These are phyloP conservation scores for Onthophagus taurus DNA, from an alignment of 1,140 invertebrate species.

Conservation along the genomic window DNA sequence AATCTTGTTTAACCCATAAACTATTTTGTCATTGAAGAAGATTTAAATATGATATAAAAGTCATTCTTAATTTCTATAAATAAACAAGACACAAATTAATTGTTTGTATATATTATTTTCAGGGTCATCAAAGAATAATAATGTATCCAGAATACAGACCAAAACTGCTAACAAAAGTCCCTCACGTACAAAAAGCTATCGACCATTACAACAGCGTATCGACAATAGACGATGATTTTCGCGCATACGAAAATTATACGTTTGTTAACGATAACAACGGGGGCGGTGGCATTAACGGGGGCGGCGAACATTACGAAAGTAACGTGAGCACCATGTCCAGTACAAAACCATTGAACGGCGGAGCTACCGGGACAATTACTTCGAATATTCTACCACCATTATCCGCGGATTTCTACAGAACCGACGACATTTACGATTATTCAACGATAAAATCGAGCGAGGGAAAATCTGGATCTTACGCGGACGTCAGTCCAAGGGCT, in stretches of 20 bases:
- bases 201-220: constrained; percentile 10
- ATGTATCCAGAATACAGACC: too few species aligned
- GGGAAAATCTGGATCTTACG: constrained; percentile 1
- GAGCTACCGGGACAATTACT: background rate
- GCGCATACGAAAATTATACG: too few species aligned
- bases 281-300: background rate
- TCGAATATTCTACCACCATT: background rate
- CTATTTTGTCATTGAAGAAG: too few species aligned
- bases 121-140: too few species aligned
- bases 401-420: background rate
- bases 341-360: constrained; percentile 10
- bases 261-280: background rate
- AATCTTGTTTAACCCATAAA: too few species aligned
- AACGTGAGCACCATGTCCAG: constrained; percentile 11
- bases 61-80: too few species aligned
- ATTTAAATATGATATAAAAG: too few species aligned
- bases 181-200: constrained; percentile 2
- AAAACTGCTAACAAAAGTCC: too few species aligned
- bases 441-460: constrained; percentile 7
- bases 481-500: constrained; percentile 3
- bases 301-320: constrained; percentile 4
- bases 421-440: constrained; percentile 3
- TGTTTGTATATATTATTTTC: too few species aligned
- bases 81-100: too few species aligned
- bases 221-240: background rate